Evolutionary conservation across 37 sponge, comb jelly and placozoan species (phyloP).

Genomic region (Oopsacas minuta): DNA sequence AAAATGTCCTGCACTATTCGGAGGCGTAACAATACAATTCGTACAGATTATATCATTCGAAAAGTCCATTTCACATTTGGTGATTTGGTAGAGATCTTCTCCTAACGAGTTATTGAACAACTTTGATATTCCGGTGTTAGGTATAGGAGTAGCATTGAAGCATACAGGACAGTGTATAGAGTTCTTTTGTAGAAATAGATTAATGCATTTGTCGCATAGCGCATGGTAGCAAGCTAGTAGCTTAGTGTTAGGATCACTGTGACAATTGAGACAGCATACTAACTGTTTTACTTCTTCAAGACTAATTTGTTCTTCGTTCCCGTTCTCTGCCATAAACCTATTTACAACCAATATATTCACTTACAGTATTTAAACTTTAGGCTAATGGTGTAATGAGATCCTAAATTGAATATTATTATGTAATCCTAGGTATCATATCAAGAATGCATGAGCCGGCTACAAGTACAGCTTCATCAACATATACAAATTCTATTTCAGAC

Average conservation of each 20-base stretch:
- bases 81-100: constrained; percentile 4
- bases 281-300: constrained; percentile 8
- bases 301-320: no score
- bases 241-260: not conserved
- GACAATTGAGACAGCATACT: constrained; percentile 6
- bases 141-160: not conserved
- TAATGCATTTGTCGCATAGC: not conserved
- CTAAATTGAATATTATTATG: not conserved
- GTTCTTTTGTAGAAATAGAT: not conserved
- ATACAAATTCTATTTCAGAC: not conserved
- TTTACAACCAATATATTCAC: no score
- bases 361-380: no score
- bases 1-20: not conserved
- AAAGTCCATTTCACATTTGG: not conserved
- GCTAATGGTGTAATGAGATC: not conserved
- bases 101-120: not conserved
- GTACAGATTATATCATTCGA: not conserved
- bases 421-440: not conserved
- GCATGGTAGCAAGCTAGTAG: not conserved
- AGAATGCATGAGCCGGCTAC: not conserved
- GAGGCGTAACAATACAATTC: not conserved
- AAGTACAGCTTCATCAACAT: not conserved
- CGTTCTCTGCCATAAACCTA: not conserved
- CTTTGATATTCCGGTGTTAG: not conserved
- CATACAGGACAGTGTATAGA: constrained; percentile 1